phyloP scores from a whole-genome alignment of 2,888 invertebrate species.

The Agriopis leucophaearia region DNA sequence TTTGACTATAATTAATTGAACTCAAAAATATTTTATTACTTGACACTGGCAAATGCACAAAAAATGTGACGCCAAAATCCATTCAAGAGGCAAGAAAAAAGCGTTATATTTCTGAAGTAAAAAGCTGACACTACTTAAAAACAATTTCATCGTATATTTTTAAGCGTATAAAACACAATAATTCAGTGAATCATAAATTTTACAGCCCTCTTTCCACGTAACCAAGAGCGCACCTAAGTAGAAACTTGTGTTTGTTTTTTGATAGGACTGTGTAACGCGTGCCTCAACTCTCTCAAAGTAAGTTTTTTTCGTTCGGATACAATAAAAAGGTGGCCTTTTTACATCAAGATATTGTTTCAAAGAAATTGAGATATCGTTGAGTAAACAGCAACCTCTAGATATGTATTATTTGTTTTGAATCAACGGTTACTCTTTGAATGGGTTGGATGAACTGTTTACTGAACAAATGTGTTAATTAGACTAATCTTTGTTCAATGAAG shows the following conservation, averaged over 20 bases:
- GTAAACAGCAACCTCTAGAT: constrained; percentile 41
- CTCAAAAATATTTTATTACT: no score
- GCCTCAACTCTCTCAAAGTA: constrained; percentile 62
- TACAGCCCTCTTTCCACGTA: constrained; percentile 77
- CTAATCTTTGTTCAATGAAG: neutral
- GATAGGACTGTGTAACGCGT: constrained; percentile 83
- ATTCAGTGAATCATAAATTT: constrained; percentile 84
- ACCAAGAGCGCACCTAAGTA: constrained; percentile 78
- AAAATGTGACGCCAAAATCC: no score
- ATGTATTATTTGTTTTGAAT: constrained; percentile 36
- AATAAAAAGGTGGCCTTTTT: constrained; percentile 79
- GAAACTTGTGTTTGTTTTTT: constrained; percentile 82
- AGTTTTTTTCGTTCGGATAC: constrained; percentile 70
- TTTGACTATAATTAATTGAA: no score
- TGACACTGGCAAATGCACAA: no score
- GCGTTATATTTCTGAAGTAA: neutral
- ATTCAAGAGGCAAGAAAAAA: neutral
- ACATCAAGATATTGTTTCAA: constrained; percentile 76
- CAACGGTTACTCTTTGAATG: constrained; percentile 3
- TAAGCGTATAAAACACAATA: constrained; percentile 59
- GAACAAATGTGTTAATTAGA: neutral
- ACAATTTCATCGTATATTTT: constrained; percentile 32
- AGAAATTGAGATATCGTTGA: constrained; percentile 73
- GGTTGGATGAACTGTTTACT: neutral
- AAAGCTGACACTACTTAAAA: constrained; percentile 10